phyloP scores from a whole-genome alignment of 2,888 invertebrate genomes.

The Campoplex nolae region DNA sequence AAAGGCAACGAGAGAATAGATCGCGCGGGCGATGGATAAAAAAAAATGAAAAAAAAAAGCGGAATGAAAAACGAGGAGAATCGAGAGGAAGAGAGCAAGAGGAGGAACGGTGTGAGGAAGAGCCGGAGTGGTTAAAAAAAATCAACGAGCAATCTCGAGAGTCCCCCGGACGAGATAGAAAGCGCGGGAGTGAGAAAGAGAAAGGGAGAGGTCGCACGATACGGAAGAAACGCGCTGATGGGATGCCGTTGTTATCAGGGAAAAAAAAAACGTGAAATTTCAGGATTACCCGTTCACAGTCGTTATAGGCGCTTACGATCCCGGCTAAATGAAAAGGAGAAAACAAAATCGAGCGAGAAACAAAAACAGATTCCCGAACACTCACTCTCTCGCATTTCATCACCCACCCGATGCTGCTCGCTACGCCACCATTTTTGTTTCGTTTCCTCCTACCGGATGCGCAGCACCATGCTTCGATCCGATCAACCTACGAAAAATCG shows the following conservation, averaged over 20 bases:
- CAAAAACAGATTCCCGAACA: conserved; percentile 55
- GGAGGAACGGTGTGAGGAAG: conserved; percentile 37
- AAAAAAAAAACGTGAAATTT: conserved; percentile 74
- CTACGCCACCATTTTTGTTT: conserved; percentile 64
- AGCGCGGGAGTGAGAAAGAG: conserved; percentile 38
- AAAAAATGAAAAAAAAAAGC: conserved; percentile 4
- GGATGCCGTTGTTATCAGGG: conserved; percentile 75
- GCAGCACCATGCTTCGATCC: conserved; percentile 45
- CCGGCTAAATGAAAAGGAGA: conserved; percentile 53
- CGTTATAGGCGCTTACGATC: conserved; percentile 76
- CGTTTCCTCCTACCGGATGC: conserved; percentile 64
- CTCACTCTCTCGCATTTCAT: conserved; percentile 37
- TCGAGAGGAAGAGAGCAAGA: conserved; percentile 24
- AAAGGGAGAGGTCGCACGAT: conserved; percentile 36
- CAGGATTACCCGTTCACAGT: conserved; percentile 82
- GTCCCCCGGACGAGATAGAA: conserved; percentile 50
- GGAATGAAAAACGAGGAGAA: conserved; percentile 45
- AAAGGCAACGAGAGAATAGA: conserved; percentile 54
- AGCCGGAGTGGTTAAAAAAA: conserved; percentile 44
- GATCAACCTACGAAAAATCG: conserved; percentile 50
- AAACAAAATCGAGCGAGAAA: conserved; percentile 5
- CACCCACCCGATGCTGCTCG: conserved; percentile 25
- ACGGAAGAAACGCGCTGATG: conserved; percentile 71
- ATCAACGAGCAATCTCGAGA: conserved; percentile 67
- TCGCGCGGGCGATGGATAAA: conserved; percentile 47